phyloP scores from a whole-genome alignment of 2,888 invertebrate species.

The Pilophorus perplexus region DNA sequence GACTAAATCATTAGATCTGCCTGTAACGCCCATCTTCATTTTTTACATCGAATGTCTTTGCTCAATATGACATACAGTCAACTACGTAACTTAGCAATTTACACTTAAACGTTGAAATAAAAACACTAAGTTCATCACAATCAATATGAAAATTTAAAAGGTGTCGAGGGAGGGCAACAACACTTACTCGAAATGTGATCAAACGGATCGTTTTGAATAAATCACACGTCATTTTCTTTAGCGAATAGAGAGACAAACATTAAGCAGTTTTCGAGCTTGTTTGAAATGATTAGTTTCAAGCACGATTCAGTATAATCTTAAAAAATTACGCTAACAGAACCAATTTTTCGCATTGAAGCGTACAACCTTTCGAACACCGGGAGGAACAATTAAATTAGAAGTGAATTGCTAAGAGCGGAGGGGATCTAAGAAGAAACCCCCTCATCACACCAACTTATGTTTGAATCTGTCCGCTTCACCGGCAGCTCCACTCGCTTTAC shows the following conservation, averaged over 20 bases:
- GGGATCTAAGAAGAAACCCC: neutral
- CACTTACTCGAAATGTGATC: neutral
- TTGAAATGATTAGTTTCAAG: neutral
- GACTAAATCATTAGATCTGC: no score
- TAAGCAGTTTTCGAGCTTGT: neutral
- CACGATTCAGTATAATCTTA: constrained; percentile 12
- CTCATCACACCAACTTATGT: neutral
- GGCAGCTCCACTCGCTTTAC: neutral
- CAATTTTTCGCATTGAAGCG: no score
- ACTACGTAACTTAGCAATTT: neutral
- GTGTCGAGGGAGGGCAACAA: constrained; percentile 27
- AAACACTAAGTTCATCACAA: neutral
- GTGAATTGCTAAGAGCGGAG: no score
- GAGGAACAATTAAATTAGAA: no score
- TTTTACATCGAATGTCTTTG: constrained; percentile 10
- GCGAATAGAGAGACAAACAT: constrained; percentile 29
- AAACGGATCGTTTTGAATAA: neutral
- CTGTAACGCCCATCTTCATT: no score
- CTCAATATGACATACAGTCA: constrained; percentile 16
- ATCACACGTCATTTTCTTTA: constrained; percentile 17
- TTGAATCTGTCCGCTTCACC: neutral
- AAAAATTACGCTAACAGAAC: constrained; percentile 3
- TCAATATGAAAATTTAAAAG: neutral
- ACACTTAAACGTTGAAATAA: neutral
- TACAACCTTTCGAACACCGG: no score